Evolutionary conservation across 2,113 vertebrate species (phyloP), one percentile per base, ranked within the genome.

Genomic region (Merops nubicus): DNA sequence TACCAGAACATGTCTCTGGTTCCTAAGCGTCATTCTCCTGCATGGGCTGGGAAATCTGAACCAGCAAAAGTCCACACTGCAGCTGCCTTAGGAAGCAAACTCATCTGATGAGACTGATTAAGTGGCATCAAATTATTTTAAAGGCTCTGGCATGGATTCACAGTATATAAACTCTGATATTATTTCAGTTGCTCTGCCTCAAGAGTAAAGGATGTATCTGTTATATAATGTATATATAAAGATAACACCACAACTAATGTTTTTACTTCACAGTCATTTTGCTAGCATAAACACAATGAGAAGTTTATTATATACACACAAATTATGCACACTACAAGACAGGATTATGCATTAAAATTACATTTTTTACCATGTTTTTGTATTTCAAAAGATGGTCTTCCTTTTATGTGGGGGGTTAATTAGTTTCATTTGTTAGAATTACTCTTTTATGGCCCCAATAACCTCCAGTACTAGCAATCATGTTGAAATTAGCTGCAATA

Each of bases 381-480:
- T 72, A 72, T 63, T 86, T 93, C 40, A 75, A 69, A 91, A 89
- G 5, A 68, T 16, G 26, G 18, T 60, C 23, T 63, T 77, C 48
- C 23, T 91, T 94, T 88, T 47, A 86, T 54, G 45, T 15, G 19
- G 28, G 40, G 15, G 65, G 54, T 76, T 80, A 83, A 86, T 93
- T 54, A 91, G 68, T 81, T 91, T 88, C 56, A 78, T 88, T 76
- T 90, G 83, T 54, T 77, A 76, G 56, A 85, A 89, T 56, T 79
- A 64, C 67, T 36, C 64, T 78, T 82, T 89, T 40, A 56, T 50
- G 51, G 57, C 85, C 48, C 34, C 47, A 47, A 43, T 69, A 60
- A 88, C n/a, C 33, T 64, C 36, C 51, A 89, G n/a, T 26, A n/a
- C 73, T 68, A 77, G 79, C 26, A 91, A 40, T 23, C 50, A 48